Evolutionary conservation across 2,888 invertebrate genomes (phyloP).

Genomic region (Hydraecia micacea): DNA sequence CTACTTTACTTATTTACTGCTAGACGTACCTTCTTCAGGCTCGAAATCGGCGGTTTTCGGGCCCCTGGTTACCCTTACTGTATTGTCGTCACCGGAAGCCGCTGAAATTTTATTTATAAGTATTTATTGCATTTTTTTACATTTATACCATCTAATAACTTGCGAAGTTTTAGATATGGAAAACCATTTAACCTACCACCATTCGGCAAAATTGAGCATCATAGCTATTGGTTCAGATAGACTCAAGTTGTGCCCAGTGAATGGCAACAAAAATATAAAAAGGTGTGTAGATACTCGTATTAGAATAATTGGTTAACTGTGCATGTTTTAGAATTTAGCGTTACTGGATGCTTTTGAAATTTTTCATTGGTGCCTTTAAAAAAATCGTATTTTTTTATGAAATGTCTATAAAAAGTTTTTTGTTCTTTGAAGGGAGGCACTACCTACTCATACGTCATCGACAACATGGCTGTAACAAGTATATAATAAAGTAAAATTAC

Average conservation of each 20-base stretch:
- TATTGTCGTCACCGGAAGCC: slow-evolving; percentile 63
- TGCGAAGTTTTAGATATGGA: neutral
- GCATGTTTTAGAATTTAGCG: neutral
- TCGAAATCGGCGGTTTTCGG: slow-evolving; percentile 73
- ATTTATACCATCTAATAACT: neutral
- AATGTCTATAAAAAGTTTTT: neutral
- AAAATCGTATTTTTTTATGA: neutral
- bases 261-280: neutral
- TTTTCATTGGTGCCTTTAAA: neutral
- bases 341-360: neutral
- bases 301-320: neutral
- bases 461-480: neutral
- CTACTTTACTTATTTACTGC: neutral
- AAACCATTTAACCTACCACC: neutral
- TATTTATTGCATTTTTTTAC: neutral
- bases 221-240: neutral
- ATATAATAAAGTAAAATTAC: slow-evolving; percentile 12
- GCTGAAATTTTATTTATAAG: slow-evolving; percentile 50
- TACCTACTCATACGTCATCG: neutral
- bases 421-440: neutral
- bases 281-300: no score
- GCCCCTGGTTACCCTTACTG: slow-evolving; percentile 73
- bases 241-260: neutral
- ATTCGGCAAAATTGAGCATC: neutral
- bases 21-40: slow-evolving; percentile 72